A percentile compares a stretch with the other conserved stretches of the same genome.
phyloP scores from a whole-genome alignment of 2,113 vertebrate genomes.

The Phylloscopus trochiloides region DNA sequence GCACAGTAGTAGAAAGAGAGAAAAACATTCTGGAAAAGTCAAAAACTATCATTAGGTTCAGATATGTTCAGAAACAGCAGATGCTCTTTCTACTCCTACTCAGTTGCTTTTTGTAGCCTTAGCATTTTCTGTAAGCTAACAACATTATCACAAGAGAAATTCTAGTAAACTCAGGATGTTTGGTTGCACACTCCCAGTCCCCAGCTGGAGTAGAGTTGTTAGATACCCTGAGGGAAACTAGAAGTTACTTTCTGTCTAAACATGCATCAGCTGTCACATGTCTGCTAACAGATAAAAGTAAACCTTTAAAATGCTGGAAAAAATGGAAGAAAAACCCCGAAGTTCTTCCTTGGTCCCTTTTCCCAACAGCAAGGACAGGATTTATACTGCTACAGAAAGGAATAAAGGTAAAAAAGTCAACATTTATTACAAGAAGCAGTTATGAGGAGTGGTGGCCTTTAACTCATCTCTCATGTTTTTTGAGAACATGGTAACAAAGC shows the following conservation, averaged over 20 bases:
- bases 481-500: neutral
- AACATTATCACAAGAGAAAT: neutral
- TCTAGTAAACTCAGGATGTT: neutral
- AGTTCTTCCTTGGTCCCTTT: neutral
- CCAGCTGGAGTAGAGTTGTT: rapidly evolving
- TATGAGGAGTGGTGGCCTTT: neutral
- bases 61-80: neutral
- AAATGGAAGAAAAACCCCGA: neutral
- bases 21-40: neutral
- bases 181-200: rapidly evolving
- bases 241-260: neutral
- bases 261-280: neutral
- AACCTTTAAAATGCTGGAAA: neutral
- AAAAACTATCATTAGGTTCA: neutral
- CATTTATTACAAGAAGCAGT: neutral
- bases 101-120: neutral
- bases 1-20: neutral
- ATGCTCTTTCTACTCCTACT: neutral
- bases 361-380: neutral
- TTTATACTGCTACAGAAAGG: neutral
- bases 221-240: neutral
- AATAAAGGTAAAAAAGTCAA: neutral
- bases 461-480: neutral
- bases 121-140: neutral
- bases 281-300: neutral